Evolutionary conservation across 2,797 vertebrate genomes (phyloP).

Genomic region (Sebastes matsubarae): DNA sequence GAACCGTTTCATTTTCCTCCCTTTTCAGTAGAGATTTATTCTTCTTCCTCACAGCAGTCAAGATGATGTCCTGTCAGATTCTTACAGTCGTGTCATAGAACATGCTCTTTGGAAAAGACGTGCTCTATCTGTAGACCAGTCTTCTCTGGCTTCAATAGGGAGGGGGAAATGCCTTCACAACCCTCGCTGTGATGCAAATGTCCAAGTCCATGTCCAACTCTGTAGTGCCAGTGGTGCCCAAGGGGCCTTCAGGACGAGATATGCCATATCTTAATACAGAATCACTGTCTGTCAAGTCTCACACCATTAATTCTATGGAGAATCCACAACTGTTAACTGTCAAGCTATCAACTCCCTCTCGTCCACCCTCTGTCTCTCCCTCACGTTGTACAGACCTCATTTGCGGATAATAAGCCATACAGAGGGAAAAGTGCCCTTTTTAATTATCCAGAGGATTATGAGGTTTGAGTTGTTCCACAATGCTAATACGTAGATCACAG

Average conservation of each 20-base stretch:
- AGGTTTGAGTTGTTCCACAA: conserved; percentile 65
- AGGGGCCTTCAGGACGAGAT: conserved; percentile 47
- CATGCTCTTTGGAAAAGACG: conserved; percentile 45
- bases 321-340: conserved; percentile 64
- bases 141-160: conserved; percentile 22
- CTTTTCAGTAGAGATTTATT: conserved; percentile 56
- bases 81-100: conserved; percentile 53
- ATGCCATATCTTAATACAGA: conserved; percentile 57
- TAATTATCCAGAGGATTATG: conserved; percentile 74
- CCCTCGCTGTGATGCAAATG: conserved; percentile 60
- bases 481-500: conserved; percentile 64
- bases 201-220: conserved; percentile 50
- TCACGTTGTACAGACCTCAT: conserved; percentile 52
- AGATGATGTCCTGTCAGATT: conserved; percentile 59
- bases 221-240: conserved; percentile 47
- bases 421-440: conserved; percentile 54
- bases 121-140: conserved; percentile 27
- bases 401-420: conserved; percentile 60
- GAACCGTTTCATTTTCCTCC: conserved; percentile 49
- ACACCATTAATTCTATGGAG: conserved; percentile 58
- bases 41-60: conserved; percentile 50
- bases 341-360: conserved; percentile 35
- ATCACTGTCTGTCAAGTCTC: conserved; percentile 64
- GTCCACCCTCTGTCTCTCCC: conserved; percentile 17
- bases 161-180: conserved; percentile 37